Evolutionary conservation across 2,113 vertebrate species (phyloP).

Genomic region (human (Homo sapiens)): DNA sequence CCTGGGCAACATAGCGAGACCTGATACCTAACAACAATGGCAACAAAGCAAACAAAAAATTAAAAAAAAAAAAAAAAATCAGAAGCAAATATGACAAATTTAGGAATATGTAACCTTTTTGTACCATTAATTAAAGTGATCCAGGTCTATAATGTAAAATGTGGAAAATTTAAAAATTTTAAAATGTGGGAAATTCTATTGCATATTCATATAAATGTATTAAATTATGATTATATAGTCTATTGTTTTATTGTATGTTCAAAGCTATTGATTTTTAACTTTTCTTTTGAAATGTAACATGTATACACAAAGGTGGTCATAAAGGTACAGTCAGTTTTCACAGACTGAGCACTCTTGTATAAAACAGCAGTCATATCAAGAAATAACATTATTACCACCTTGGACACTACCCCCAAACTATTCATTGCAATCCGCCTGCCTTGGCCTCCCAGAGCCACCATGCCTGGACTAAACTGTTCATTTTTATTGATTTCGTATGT

Average conservation of each 20-base stretch:
- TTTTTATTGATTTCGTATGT: conserved; percentile 31
- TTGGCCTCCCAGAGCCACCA: too few relatives aligned
- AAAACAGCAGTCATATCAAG: neutral
- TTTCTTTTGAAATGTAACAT: conserved; percentile 8
- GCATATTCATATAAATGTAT: neutral
- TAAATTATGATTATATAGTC: neutral
- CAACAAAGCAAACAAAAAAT: too few relatives aligned
- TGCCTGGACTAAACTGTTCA: neutral
- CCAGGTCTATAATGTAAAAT: neutral
- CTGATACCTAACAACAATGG: too few relatives aligned
- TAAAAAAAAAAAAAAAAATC: too few relatives aligned
- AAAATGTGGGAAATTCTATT: neutral
- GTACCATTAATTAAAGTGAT: neutral
- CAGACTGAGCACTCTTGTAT: neutral
- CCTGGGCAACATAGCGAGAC: too few relatives aligned
- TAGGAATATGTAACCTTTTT: neutral
- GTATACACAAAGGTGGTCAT: neutral
- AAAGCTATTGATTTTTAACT: neutral
- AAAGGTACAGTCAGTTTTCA: neutral
- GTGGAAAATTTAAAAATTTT: neutral
- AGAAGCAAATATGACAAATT: conserved; percentile 31
- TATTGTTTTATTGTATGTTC: conserved; percentile 17
- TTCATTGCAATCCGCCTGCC: too few relatives aligned
- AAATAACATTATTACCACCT: neutral
- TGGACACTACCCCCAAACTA: neutral